Conservation (phyloP, 2,113 vertebrate species). For the Tyto alba region DNA sequence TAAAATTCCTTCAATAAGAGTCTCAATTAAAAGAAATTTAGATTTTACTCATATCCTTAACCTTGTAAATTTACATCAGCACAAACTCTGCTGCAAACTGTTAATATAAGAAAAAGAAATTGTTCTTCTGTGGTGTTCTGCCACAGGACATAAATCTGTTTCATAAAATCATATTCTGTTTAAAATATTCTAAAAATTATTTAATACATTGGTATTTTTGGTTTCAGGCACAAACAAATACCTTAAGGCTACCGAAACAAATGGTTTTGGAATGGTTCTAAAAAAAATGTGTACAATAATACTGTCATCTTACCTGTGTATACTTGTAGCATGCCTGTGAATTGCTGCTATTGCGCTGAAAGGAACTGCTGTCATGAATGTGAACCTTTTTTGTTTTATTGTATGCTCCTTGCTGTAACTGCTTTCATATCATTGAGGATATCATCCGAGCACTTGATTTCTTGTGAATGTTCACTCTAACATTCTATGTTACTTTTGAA, state of each 20-base stretch:
- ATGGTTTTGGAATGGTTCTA: neutral
- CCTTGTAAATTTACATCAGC: neutral
- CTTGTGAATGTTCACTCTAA: neutral
- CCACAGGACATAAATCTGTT: neutral
- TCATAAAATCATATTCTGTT: neutral
- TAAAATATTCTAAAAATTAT: neutral
- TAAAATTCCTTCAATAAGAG: neutral
- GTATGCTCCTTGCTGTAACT: neutral
- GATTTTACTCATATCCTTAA: neutral
- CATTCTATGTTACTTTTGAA: neutral
- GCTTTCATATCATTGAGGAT: neutral
- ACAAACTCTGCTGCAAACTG: neutral
- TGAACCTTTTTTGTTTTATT: neutral
- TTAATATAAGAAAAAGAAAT: neutral
- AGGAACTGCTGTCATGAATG: neutral
- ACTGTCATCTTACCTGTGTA: neutral
- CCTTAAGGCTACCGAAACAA: neutral
- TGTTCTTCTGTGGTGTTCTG: neutral
- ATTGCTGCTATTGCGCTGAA: neutral
- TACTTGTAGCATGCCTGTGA: neutral
- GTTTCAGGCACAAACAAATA: neutral
- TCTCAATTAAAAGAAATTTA: neutral
- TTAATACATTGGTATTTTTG: neutral
- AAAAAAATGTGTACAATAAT: neutral
- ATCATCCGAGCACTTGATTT: neutral